Evolutionary conservation across 2,113 vertebrate species (phyloP).

Genomic region (Podarcis muralis): DNA sequence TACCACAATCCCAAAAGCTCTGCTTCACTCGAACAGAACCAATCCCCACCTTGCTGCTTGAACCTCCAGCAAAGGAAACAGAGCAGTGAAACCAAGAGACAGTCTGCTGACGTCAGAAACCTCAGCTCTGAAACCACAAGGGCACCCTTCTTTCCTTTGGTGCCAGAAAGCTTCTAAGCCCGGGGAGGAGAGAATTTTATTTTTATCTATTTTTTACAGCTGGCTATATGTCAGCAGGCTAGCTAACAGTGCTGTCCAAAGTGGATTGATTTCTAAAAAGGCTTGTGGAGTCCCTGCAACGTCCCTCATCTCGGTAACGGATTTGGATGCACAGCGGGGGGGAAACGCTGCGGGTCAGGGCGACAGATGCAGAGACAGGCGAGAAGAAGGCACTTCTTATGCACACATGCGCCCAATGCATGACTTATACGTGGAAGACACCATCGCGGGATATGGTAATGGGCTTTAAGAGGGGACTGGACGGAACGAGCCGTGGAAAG

Average conservation of each 20-base stretch:
- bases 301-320: neutral
- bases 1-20: too few relatives aligned
- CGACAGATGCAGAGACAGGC: neutral
- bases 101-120: constrained; percentile 57
- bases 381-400: neutral
- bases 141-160: constrained; percentile 28
- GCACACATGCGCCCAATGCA: neutral
- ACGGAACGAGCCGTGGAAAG: too few relatives aligned
- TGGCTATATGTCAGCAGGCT: constrained; percentile 51
- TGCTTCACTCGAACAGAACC: fast-evolving
- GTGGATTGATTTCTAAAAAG: constrained; percentile 15
- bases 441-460: neutral
- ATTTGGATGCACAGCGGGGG: too few relatives aligned
- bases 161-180: constrained; percentile 48
- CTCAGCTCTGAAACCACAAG: constrained; percentile 35
- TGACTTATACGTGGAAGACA: neutral
- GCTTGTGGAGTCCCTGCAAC: constrained; percentile 18
- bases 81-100: constrained; percentile 59
- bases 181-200: constrained; percentile 9
- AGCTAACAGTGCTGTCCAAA: neutral
- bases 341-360: neutral
- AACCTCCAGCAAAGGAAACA: neutral
- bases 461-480: too few relatives aligned
- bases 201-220: neutral
- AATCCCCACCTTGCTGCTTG: constrained; percentile 32